These are phyloP conservation scores for Rhyacophila evoluta DNA, from an alignment of 2,888 invertebrate species.

Conservation along the genomic window DNA sequence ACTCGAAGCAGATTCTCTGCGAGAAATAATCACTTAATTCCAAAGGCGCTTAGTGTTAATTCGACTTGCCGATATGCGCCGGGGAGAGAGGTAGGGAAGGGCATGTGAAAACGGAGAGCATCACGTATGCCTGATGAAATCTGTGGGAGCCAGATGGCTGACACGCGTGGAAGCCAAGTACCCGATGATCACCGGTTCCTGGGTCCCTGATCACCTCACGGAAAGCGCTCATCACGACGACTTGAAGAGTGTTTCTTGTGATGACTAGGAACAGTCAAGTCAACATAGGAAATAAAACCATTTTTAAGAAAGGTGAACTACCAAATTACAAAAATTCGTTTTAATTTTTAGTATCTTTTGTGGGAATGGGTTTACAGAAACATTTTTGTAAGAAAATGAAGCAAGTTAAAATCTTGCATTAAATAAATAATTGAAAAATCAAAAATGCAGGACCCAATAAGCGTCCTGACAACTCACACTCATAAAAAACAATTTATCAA, in stretches of 20 bases:
- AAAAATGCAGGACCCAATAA: too few species aligned
- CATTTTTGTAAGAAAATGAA: too few species aligned
- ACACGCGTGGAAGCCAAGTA: constrained; percentile 18
- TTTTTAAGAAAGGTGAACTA: neutral
- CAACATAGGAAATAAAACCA: neutral
- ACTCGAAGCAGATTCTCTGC: neutral
- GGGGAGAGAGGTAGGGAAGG: neutral
- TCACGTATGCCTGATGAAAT: constrained; percentile 24
- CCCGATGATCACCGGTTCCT: constrained; percentile 13
- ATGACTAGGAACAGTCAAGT: constrained; percentile 4
- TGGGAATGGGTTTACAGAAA: too few species aligned
- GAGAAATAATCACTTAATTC: constrained; percentile 7
- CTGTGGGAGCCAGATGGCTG: neutral
- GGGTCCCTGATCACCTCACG: constrained; percentile 20
- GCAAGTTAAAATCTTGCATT: too few species aligned
- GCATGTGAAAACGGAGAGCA: constrained; percentile 6
- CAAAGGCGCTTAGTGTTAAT: neutral
- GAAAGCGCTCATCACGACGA: constrained; percentile 16
- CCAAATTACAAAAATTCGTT: too few species aligned
- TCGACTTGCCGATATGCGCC: neutral
- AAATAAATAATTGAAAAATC: too few species aligned
- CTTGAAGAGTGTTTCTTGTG: constrained; percentile 1
- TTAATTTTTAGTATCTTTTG: too few species aligned
- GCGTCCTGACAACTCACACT: too few species aligned
- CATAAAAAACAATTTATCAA: too few species aligned